A percentile compares a stretch with the other conserved stretches of the same genome.
These are phyloP conservation scores for Sipha flava DNA, from an alignment of 1,140 invertebrate genomes.

Conservation along the genomic window DNA sequence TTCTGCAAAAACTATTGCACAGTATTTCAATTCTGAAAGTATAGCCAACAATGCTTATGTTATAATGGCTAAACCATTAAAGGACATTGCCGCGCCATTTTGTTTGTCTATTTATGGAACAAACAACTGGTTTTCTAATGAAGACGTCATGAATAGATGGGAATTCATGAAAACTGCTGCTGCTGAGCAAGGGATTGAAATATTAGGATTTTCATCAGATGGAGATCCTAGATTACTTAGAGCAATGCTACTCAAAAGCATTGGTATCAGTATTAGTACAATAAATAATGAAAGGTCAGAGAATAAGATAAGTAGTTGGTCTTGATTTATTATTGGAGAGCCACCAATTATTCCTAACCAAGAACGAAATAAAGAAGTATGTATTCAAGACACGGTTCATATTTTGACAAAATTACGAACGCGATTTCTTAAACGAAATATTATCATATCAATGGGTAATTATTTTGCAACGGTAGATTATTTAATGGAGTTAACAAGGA, in stretches of 20 bases:
- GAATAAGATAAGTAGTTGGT: too few species aligned
- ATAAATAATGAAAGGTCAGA: too few species aligned
- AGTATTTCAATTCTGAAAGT: too few species aligned
- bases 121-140: not conserved
- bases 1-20: too few species aligned
- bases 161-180: not conserved
- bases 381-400: not conserved
- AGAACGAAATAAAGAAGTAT: too few species aligned
- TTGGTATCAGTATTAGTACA: too few species aligned
- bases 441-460: not conserved
- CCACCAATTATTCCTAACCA: too few species aligned
- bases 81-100: too few species aligned
- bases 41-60: too few species aligned
- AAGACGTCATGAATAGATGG: not conserved
- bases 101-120: not conserved
- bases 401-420: not conserved
- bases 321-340: too few species aligned
- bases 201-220: not conserved
- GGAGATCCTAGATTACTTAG: not conserved
- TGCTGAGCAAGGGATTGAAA: not conserved
- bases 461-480: not conserved
- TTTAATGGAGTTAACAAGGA: not conserved
- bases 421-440: not conserved
- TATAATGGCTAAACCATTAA: too few species aligned
- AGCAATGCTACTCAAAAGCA: not conserved